A percentile compares a stretch with the other conserved stretches of the same genome.
Conservation (phyloP, 2,797 vertebrate species). For the Ambastaia sidthimunki region DNA sequence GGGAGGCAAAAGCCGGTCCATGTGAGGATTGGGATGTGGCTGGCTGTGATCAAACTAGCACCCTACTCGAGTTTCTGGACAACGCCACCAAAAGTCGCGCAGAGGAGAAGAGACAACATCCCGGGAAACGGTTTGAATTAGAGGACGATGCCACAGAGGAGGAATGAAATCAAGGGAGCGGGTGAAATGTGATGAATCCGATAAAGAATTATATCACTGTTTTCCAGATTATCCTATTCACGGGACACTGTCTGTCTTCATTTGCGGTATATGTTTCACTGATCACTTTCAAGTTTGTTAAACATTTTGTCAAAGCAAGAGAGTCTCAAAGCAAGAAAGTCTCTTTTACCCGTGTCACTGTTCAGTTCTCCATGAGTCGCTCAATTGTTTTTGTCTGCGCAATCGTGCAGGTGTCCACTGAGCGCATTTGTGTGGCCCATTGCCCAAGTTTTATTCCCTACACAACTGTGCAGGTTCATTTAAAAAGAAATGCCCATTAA, state of each 20-base stretch:
- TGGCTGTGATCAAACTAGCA: constrained; percentile 78
- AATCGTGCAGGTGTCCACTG: background rate
- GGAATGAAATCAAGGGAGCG: constrained; percentile 60
- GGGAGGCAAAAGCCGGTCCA: constrained; percentile 73
- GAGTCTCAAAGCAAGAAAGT: background rate
- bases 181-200: constrained; percentile 51
- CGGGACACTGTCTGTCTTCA: background rate
- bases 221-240: constrained; percentile 39
- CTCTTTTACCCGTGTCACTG: background rate
- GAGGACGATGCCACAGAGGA: constrained; percentile 73
- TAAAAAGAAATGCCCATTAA: background rate
- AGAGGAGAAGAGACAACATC: constrained; percentile 89
- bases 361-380: constrained; percentile 56
- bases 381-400: constrained; percentile 28
- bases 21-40: constrained; percentile 78
- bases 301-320: background rate
- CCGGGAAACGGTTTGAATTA: constrained; percentile 81
- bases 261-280: background rate
- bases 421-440: background rate
- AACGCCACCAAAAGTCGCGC: constrained; percentile 74
- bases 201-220: constrained; percentile 64
- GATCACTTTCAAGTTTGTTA: background rate
- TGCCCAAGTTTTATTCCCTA: background rate
- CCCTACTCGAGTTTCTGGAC: constrained; percentile 84
- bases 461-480: background rate